Evolutionary conservation across 2,797 vertebrate genomes (phyloP), one percentile per base, ranked within the genome.

Genomic region (Novumbra hubbsi): DNA sequence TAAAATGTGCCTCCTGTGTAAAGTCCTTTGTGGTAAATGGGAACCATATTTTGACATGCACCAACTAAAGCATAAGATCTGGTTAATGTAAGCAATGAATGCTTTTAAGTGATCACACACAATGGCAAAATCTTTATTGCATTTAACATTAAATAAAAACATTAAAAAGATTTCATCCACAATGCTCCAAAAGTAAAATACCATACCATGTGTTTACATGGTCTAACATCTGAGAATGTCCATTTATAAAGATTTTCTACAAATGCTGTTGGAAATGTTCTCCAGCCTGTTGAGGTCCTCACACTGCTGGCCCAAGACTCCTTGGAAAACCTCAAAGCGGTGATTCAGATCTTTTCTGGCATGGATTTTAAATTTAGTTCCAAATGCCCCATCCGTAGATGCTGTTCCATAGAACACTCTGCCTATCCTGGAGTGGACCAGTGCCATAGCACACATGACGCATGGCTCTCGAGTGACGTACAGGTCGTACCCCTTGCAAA

Each of bases 401-500:
- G 87, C 24, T 0, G 77, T 78, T 3, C 96, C 96, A 0, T 96
- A 97, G 87, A 97, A 98, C 55, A 97, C 96, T 0, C 94, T 83
- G 1, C 88, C 90, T 17, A 98, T 92, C 50, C 96, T 89, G 0
- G 96, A 95, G 76, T 97, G 96, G 0, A 97, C 91, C 64, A 98
- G 86, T 0, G 95, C 95, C 96, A 97, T 98, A 71, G 95, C 92
- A 0, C 96, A 98, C 96, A 98, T 96, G 0, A 93, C 79, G 0
- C 96, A 98, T 0, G 96, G 96, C 70, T 98, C 96, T 0, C 93
- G 84, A n/a, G 96, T 97, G 55, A 98, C 80, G 0, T 96, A 97
- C 6, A 98, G 86, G 78, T 98, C 95, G 0, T 94, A 96, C 0
- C 96, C 94, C 0, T 94, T 97, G 85, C 96, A 98, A 60, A 98